Evolutionary conservation across 2,888 invertebrate species (phyloP).

Genomic region (Gari tellinella): DNA sequence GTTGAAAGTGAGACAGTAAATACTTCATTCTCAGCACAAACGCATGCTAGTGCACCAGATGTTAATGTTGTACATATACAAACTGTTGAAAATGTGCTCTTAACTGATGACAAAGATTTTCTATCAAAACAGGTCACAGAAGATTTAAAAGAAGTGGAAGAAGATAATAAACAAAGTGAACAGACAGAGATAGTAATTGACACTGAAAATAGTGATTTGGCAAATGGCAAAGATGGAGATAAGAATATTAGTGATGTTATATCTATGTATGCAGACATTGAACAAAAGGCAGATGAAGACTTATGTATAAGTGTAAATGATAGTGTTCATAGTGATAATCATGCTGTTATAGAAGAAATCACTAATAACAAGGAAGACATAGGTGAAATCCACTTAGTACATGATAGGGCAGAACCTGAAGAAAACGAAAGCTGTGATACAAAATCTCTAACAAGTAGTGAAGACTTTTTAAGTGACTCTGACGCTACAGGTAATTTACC

Average conservation of each 20-base stretch:
- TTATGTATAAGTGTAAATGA: not conserved
- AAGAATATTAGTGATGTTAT: conserved; percentile 30
- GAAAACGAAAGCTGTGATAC: conserved; percentile 17
- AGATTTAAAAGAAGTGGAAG: conserved; percentile 13
- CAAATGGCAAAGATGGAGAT: not conserved
- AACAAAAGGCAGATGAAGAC: conserved; percentile 18
- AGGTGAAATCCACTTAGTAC: not conserved
- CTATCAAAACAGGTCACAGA: conserved; percentile 36
- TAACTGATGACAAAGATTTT: conserved; percentile 33
- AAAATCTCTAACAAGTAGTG: conserved; percentile 39
- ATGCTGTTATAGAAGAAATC: not conserved
- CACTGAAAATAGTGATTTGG: not conserved
- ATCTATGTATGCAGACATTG: conserved; percentile 48
- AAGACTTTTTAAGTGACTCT: conserved; percentile 29
- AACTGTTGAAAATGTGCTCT: not conserved
- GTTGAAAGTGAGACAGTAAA: conserved; percentile 3
- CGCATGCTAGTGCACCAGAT: conserved; percentile 42
- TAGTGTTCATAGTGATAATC: not conserved
- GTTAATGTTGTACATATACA: conserved; percentile 5
- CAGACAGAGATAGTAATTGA: not conserved
- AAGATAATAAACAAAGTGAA: no score
- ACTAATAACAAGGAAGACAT: no score
- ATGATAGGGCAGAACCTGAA: conserved; percentile 5
- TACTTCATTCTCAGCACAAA: conserved; percentile 26
- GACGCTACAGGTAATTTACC: conserved; percentile 10